A percentile compares a stretch with the other conserved stretches of the same genome.
These are phyloP conservation scores for Drosophila pachea DNA, from an alignment of 1,140 invertebrate genomes.

Conservation along the genomic window DNA sequence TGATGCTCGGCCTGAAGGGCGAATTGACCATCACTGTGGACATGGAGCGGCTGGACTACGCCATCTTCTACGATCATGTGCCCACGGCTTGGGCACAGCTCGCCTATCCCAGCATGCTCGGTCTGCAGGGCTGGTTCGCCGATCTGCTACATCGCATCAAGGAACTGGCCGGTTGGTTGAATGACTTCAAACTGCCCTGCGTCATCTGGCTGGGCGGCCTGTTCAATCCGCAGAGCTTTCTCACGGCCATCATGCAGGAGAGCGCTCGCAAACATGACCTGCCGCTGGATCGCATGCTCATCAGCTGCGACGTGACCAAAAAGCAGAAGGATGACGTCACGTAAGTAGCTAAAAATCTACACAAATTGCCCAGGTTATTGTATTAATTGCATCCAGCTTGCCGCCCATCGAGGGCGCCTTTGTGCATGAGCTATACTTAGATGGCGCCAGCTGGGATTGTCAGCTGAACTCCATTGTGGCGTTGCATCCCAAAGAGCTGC, in stretches of 20 bases:
- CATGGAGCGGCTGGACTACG: conserved; percentile 93
- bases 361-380: not conserved
- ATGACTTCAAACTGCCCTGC: conserved; percentile 89
- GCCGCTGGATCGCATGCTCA: conserved; percentile 97
- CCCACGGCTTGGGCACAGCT: conserved; percentile 89
- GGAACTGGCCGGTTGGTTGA: conserved; percentile 89
- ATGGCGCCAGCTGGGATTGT: conserved; percentile 96
- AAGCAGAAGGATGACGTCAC: conserved; percentile 91
- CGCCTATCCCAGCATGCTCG: conserved; percentile 93
- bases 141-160: conserved; percentile 91
- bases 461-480: conserved; percentile 88
- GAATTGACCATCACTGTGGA: conserved; percentile 95
- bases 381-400: conserved; percentile 79
- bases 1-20: conserved; percentile 94
- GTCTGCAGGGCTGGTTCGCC: conserved; percentile 91
- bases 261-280: conserved; percentile 97
- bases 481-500: conserved; percentile 92
- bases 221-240: conserved; percentile 97
- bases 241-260: conserved; percentile 98
- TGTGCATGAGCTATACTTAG: conserved; percentile 94
- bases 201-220: conserved; percentile 96
- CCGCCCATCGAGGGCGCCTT: conserved; percentile 95
- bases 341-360: conserved; percentile 74
- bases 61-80: conserved; percentile 92
- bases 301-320: conserved; percentile 97